These are phyloP conservation scores for Plectrocnemia conspersa DNA, from an alignment of 1,140 invertebrate species.

Conservation along the genomic window DNA sequence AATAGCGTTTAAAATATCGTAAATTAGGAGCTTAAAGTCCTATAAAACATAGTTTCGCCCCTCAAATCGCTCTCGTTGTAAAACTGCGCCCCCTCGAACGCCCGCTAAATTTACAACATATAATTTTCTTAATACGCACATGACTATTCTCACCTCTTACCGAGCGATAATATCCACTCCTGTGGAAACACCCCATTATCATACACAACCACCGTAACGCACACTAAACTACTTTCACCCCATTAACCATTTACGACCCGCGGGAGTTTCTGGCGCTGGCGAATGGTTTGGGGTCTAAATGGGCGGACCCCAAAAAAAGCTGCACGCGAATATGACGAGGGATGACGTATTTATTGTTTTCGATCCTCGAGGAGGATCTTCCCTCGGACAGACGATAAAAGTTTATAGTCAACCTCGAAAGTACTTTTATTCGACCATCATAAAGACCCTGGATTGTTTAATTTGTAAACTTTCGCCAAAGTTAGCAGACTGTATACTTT, in stretches of 20 bases:
- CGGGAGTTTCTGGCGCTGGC: too few relatives aligned
- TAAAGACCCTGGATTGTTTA: too few relatives aligned
- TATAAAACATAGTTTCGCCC: too few relatives aligned
- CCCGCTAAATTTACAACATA: neutral
- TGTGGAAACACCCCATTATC: constrained; percentile 11
- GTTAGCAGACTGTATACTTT: too few relatives aligned
- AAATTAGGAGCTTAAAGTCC: too few relatives aligned
- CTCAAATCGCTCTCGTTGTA: too few relatives aligned
- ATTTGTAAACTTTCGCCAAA: too few relatives aligned
- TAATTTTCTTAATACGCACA: constrained; percentile 10
- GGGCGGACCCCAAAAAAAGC: neutral
- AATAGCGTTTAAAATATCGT: too few relatives aligned
- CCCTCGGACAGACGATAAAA: constrained; percentile 1
- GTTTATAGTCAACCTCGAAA: neutral
- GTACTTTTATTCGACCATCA: too few relatives aligned
- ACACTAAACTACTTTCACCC: constrained; percentile 11
- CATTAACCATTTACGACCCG: constrained; percentile 16
- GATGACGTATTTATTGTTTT: constrained; percentile 35
- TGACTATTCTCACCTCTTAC: constrained; percentile 3
- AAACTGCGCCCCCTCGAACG: too few relatives aligned
- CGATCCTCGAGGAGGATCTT: constrained; percentile 6
- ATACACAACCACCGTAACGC: constrained; percentile 7
- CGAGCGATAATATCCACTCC: constrained; percentile 2
- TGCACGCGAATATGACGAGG: constrained; percentile 21
- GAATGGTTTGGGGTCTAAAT: too few relatives aligned